Conservation (phyloP, 2,888 invertebrate genomes). For the Coenonympha arcania region DNA sequence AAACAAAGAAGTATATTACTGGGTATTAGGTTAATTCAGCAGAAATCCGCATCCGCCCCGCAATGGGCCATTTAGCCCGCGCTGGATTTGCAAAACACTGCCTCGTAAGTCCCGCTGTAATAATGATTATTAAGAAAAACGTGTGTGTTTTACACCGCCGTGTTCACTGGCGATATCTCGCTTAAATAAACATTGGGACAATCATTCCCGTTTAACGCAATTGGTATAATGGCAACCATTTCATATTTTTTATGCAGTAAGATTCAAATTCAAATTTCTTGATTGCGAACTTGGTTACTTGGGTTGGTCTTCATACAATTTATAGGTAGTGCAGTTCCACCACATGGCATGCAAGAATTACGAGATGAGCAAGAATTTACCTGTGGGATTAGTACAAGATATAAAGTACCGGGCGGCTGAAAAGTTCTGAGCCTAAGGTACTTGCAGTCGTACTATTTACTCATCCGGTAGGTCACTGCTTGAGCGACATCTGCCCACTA, state of each 20-base stretch:
- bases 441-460: no score
- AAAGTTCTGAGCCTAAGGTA: no score
- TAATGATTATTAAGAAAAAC: conserved; percentile 68
- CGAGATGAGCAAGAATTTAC: no score
- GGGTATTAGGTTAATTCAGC: conserved; percentile 56
- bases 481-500: no score
- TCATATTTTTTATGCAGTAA: not conserved
- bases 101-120: conserved; percentile 45
- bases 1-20: conserved; percentile 62
- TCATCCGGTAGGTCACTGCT: no score
- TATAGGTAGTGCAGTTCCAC: no score
- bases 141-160: conserved; percentile 26
- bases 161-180: conserved; percentile 22
- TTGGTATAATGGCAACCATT: not conserved
- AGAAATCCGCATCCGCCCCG: conserved; percentile 55
- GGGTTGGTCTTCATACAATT: no score
- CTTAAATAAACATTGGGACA: conserved; percentile 37
- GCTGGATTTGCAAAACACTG: conserved; percentile 66
- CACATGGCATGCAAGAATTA: no score
- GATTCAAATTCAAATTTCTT: no score
- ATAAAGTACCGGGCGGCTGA: no score
- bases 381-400: no score
- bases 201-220: conserved; percentile 10
- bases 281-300: not conserved
- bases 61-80: conserved; percentile 61